These are phyloP conservation scores for Drosophila anceps DNA, from an alignment of 2,888 invertebrate species.

Conservation along the genomic window DNA sequence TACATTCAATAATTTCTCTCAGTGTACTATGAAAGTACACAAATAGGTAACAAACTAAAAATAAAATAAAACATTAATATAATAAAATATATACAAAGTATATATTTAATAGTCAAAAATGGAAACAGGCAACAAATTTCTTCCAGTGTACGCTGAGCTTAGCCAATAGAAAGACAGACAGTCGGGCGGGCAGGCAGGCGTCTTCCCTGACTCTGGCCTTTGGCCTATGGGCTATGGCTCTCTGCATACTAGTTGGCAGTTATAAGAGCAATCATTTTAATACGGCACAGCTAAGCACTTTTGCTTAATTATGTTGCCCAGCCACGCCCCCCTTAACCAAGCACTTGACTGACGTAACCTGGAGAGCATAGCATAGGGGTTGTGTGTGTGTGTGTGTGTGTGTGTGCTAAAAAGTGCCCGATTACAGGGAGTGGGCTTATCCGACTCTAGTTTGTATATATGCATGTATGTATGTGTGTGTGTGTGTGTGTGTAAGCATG, in stretches of 20 bases:
- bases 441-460: slow-evolving; percentile 36
- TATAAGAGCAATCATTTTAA: slow-evolving; percentile 79
- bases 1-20: not conserved
- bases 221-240: slow-evolving; percentile 2
- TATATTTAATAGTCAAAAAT: too few relatives aligned
- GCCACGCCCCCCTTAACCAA: slow-evolving; percentile 6
- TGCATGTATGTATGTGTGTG: not conserved
- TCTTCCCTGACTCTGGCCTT: not conserved
- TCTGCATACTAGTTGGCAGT: slow-evolving; percentile 66
- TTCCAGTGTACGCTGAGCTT: not conserved
- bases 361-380: slow-evolving; percentile 16
- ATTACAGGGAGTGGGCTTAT: slow-evolving; percentile 37
- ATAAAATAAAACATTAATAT: not conserved
- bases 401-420: slow-evolving; percentile 54
- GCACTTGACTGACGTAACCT: slow-evolving; percentile 70
- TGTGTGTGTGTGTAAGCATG: not conserved
- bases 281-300: slow-evolving; percentile 77
- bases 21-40: too few relatives aligned
- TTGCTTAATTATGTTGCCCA: slow-evolving; percentile 76
- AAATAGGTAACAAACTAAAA: not conserved
- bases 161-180: not conserved
- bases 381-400: not conserved
- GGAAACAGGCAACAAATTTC: not conserved
- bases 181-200: not conserved
- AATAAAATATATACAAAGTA: not conserved